phyloP scores from a whole-genome alignment of 2,797 vertebrate genomes.

The Pempheris klunzingeri region DNA sequence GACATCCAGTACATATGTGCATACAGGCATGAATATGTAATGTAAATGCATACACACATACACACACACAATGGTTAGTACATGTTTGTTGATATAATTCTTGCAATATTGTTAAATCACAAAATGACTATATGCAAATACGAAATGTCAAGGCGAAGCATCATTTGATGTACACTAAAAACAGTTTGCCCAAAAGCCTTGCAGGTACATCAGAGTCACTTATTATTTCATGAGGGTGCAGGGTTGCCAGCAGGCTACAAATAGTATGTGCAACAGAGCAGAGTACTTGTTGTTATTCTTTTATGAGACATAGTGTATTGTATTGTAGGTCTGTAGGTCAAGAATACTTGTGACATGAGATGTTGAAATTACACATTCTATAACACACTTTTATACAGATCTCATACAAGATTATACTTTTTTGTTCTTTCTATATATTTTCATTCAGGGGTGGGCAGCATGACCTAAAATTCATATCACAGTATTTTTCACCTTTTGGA shows the following conservation, averaged over 20 bases:
- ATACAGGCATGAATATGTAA: conserved; percentile 1
- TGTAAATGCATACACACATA: neutral
- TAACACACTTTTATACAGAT: too few species aligned
- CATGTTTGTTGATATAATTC: neutral
- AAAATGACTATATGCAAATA: conserved; percentile 18
- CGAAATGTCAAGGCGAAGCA: conserved; percentile 19
- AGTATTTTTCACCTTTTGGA: too few species aligned
- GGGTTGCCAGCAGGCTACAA: conserved; percentile 35
- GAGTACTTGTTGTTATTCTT: conserved; percentile 44
- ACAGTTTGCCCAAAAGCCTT: conserved; percentile 31
- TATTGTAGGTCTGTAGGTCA: conserved; percentile 40
- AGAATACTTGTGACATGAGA: neutral
- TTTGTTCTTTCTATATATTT: too few species aligned
- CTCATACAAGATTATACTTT: too few species aligned
- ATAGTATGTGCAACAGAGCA: conserved; percentile 24
- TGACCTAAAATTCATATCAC: too few species aligned
- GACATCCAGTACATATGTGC: neutral
- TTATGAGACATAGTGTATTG: conserved; percentile 55
- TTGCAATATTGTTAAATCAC: neutral
- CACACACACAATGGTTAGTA: neutral
- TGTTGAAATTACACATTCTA: too few species aligned
- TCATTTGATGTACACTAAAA: conserved; percentile 29
- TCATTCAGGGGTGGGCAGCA: too few species aligned
- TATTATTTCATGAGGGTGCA: conserved; percentile 45
- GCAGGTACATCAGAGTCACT: conserved; percentile 42